phyloP scores from a whole-genome alignment of 2,113 vertebrate species.

The Laticauda colubrina region DNA sequence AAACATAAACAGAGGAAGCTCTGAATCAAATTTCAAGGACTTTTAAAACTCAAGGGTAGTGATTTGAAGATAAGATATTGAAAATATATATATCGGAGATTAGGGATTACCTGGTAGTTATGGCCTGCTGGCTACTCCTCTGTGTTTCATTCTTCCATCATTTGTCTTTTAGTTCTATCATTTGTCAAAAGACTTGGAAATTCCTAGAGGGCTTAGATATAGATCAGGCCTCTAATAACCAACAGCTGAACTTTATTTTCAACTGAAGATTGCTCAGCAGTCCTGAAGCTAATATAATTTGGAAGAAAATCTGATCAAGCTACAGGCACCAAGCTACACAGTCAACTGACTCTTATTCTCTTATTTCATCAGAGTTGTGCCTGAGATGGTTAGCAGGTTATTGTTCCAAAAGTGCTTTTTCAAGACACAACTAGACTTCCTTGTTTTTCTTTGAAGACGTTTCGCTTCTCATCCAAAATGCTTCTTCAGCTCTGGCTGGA shows the following conservation, averaged over 20 bases:
- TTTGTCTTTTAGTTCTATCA: not conserved
- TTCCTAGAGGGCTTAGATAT: not conserved
- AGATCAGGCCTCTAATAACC: not conserved
- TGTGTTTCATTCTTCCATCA: too few relatives aligned
- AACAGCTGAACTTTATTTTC: not conserved
- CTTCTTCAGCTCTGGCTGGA: too few relatives aligned
- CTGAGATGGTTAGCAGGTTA: not conserved
- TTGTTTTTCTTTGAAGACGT: too few relatives aligned
- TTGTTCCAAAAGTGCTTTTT: too few relatives aligned
- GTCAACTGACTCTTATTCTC: not conserved
- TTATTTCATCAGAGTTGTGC: not conserved
- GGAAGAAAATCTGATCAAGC: not conserved
- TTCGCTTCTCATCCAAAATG: too few relatives aligned
- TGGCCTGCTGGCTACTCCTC: not conserved
- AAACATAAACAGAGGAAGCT: not conserved
- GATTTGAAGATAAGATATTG: not conserved
- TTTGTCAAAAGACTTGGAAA: not conserved
- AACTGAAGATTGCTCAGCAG: not conserved
- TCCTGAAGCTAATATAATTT: not conserved
- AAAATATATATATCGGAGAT: not conserved
- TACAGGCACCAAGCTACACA: not conserved
- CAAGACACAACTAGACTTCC: too few relatives aligned
- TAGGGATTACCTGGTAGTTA: not conserved
- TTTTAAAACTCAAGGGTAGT: not conserved
- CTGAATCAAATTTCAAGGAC: not conserved